These are phyloP conservation scores for Drosophila melanogaster DNA, from an alignment of 1,140 invertebrate genomes.

Conservation along the genomic window DNA sequence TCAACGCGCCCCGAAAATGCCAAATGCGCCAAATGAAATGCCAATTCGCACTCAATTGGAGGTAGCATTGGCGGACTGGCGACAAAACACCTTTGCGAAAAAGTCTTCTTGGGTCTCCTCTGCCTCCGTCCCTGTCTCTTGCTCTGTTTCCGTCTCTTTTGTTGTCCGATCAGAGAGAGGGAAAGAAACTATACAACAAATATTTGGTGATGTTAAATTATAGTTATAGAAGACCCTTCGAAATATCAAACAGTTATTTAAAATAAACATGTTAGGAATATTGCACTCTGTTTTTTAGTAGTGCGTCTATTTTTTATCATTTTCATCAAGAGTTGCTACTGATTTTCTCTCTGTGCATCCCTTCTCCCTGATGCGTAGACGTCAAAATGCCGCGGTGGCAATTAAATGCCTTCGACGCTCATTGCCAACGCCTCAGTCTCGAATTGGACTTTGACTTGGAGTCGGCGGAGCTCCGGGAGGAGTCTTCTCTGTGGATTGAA, in stretches of 20 bases:
- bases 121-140: constrained; percentile 2
- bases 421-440: constrained; percentile 65
- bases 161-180: neutral
- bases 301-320: too few species aligned
- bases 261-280: too few species aligned
- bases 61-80: constrained; percentile 31
- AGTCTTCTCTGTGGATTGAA: neutral
- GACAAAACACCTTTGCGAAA: constrained; percentile 71
- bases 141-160: constrained; percentile 2
- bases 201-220: too few species aligned
- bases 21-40: constrained; percentile 80
- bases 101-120: constrained; percentile 4
- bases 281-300: too few species aligned
- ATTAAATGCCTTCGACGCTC: constrained; percentile 72
- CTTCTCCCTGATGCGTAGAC: constrained; percentile 55
- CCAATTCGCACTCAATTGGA: constrained; percentile 76
- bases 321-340: neutral
- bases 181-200: neutral
- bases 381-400: constrained; percentile 75
- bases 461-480: neutral
- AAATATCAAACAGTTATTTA: too few species aligned
- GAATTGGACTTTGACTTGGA: constrained; percentile 24
- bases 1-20: constrained; percentile 70
- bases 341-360: constrained; percentile 4
- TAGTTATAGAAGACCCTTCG: too few species aligned